A percentile compares a stretch with the other conserved stretches of the same genome.
Evolutionary conservation across 2,113 vertebrate species (phyloP).

Genomic region (Larimichthys crocea): DNA sequence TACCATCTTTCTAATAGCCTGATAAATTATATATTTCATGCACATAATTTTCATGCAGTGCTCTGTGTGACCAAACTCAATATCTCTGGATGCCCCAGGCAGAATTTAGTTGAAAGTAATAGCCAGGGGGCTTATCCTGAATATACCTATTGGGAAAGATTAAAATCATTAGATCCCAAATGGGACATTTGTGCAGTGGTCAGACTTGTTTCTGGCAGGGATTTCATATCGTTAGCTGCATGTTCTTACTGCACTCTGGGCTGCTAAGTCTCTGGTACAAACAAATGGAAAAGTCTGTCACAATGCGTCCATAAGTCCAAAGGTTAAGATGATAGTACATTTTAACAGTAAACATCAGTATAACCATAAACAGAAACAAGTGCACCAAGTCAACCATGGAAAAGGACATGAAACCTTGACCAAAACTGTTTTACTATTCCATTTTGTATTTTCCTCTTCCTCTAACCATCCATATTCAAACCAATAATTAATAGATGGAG

Average conservation of each 20-base stretch:
- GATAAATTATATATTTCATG: slow-evolving; percentile 27
- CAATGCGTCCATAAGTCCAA: background rate
- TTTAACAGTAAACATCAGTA: no score
- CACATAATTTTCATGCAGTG: slow-evolving; percentile 24
- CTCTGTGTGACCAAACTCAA: slow-evolving; percentile 33
- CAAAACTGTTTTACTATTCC: background rate
- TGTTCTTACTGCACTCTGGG: background rate
- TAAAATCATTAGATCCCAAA: background rate
- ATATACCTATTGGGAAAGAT: slow-evolving; percentile 38
- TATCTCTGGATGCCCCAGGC: background rate
- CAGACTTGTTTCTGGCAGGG: background rate
- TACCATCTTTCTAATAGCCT: slow-evolving; percentile 34
- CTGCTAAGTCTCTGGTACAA: background rate
- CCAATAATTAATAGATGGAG: background rate
- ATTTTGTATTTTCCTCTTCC: background rate
- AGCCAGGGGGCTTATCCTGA: background rate
- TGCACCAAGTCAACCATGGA: background rate
- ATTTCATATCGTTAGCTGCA: slow-evolving; percentile 2
- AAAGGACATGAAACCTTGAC: no score
- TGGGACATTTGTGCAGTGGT: background rate
- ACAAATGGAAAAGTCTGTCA: background rate
- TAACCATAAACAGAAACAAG: no score
- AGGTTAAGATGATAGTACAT: background rate
- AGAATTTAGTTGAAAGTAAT: slow-evolving; percentile 22
- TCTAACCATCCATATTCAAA: background rate